phyloP scores from a whole-genome alignment of 37 sponge, comb jelly and placozoan genomes.

The Halisarca cf. caerulea region DNA sequence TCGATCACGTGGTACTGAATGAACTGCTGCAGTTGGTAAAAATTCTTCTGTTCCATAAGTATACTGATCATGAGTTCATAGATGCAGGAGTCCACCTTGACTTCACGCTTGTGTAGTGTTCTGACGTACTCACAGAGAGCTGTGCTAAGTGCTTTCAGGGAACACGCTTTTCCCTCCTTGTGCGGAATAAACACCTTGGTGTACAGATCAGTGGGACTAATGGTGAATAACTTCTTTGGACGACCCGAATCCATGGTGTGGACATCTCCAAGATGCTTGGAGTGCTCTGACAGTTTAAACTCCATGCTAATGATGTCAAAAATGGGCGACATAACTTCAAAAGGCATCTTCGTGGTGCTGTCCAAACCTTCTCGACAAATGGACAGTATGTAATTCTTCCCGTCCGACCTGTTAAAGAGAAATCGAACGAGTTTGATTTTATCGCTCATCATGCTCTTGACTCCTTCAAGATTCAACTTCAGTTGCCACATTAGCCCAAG shows the following conservation, averaged over 20 bases:
- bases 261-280: not conserved
- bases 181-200: constrained; percentile 68
- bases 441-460: constrained; percentile 86
- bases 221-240: not conserved
- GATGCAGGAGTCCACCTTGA: constrained; percentile 78
- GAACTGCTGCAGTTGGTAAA: constrained; percentile 96
- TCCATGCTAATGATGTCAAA: constrained; percentile 82
- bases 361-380: constrained; percentile 82
- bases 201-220: constrained; percentile 74
- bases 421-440: constrained; percentile 78
- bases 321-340: constrained; percentile 66
- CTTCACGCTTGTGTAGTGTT: constrained; percentile 70
- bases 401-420: constrained; percentile 65
- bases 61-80: constrained; percentile 88
- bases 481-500: constrained; percentile 86
- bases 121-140: constrained; percentile 94
- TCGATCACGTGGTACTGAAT: constrained; percentile 94
- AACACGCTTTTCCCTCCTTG: constrained; percentile 49
- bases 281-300: not conserved
- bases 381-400: constrained; percentile 65
- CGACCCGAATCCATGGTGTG: not conserved
- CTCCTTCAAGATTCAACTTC: constrained; percentile 68
- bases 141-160: constrained; percentile 79
- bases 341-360: constrained; percentile 71
- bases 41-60: constrained; percentile 83